Percentiles rank a stretch among this genome's conserved stretches.
Conservation (phyloP, 2,113 vertebrate species). For the Leucoraja erinaceus region DNA sequence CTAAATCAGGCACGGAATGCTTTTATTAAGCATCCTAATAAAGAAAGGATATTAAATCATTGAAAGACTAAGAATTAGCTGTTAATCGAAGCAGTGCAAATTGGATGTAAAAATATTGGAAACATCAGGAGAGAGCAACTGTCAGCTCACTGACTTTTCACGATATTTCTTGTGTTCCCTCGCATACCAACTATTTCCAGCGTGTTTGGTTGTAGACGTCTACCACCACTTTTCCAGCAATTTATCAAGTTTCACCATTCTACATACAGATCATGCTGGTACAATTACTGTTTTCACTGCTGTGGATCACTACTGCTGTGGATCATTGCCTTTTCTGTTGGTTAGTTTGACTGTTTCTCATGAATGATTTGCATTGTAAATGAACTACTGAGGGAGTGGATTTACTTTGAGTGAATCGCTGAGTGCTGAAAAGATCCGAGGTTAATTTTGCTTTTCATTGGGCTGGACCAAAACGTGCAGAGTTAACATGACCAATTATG, state of each 20-base stretch:
- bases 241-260: not conserved
- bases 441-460: not conserved
- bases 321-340: not conserved
- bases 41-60: too few species aligned
- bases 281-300: not conserved
- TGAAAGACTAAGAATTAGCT: too few species aligned
- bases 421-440: not conserved
- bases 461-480: not conserved
- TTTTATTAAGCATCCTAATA: too few species aligned
- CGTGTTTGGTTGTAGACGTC: too few species aligned
- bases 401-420: not conserved
- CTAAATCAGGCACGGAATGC: too few species aligned
- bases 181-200: too few species aligned
- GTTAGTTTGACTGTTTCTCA: not conserved
- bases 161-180: too few species aligned
- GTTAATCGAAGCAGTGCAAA: too few species aligned
- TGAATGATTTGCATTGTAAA: not conserved
- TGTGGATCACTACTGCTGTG: not conserved
- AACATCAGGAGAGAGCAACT: too few species aligned
- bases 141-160: too few species aligned
- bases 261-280: not conserved
- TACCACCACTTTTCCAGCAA: too few species aligned
- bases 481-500: not conserved
- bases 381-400: not conserved
- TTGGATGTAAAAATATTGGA: too few species aligned